Percentiles rank a stretch among this genome's conserved stretches.
Evolutionary conservation across 2,113 vertebrate species (phyloP).

Genomic region (Seriola quinqueradiata): DNA sequence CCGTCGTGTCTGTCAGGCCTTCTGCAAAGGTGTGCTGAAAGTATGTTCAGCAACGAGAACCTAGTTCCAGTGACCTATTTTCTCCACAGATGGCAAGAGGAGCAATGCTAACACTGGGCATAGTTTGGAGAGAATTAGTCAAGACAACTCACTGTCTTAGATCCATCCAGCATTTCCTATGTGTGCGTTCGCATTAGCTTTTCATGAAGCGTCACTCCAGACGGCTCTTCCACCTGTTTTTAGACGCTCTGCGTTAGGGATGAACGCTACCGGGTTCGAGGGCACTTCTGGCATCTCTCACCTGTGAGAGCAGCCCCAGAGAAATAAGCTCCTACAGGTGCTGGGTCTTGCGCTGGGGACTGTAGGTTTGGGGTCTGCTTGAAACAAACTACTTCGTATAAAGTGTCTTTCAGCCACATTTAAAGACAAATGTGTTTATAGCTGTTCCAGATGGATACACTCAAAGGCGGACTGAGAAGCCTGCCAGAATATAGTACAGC

Average conservation of each 20-base stretch:
- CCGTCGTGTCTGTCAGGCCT: not conserved
- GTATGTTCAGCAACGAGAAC: not conserved
- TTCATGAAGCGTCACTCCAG: not conserved
- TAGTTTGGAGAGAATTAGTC: not conserved
- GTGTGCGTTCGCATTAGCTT: not conserved
- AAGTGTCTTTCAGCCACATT: not conserved
- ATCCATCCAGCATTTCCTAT: not conserved
- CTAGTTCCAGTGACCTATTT: conserved; percentile 36
- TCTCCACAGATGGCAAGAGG: not conserved
- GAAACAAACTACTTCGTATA: not conserved
- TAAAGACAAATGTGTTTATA: not conserved
- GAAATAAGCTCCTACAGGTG: not conserved
- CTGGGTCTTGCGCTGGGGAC: not conserved
- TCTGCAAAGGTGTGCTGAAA: conserved; percentile 15
- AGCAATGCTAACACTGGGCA: not conserved
- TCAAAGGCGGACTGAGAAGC: not conserved
- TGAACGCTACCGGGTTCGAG: not conserved
- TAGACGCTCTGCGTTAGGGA: not conserved
- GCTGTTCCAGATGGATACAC: not conserved
- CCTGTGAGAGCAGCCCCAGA: not conserved
- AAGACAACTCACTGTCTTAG: not conserved
- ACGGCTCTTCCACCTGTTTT: not conserved
- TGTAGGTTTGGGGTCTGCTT: not conserved
- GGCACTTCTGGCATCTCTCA: not conserved
- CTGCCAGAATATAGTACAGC: not conserved